Base-by-base conservation (phyloP, 2,888 invertebrate species). In the Drosophila leonis region DNA sequence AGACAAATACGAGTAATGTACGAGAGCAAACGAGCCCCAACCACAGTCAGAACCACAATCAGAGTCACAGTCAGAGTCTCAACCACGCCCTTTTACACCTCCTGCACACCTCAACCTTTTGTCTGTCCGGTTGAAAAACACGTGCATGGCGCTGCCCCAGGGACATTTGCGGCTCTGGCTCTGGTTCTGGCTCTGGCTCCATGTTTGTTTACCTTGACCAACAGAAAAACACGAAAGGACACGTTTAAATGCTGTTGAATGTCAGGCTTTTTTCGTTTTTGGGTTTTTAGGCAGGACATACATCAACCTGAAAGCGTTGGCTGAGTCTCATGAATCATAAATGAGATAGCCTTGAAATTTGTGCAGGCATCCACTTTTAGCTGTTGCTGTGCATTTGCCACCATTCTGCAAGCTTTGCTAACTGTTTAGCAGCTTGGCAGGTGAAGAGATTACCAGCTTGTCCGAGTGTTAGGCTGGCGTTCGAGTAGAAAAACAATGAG, bases 161-260 rank as follows among this genome's bases (percentile, higher is more conserved):
- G 78, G 67, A 52, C 71, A 71, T 63, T 48, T 68, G 51, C 27
- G 54, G 37, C 54, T 27, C 56, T 42, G 24, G 52, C 52, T 33
- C 20, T 49, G 41, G 41, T 13, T 41, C 18, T 41, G 41, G 49
- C n/a, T 41, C 18, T 41, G 41, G 49, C 49, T 46, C 33, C 46
- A 48, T 33, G 60, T 59, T 64, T 78, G 86, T 72, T 81, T 83
- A 72, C 67, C 86, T 83, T 83, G 82, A 71, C 86, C 82, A 82
- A 54, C 52, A 70, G 24, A 72, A 72, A 65, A 65, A 76, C 67
- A 33, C 20, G 68, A 76, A 81, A 77, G 75, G 77, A 77, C 79
- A 83, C 71, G 69, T 68, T 73, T 83, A 73, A 83, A 79, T 71
- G 75, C 69, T 80, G 83, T 70, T 62, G 62, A 78, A 70, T 74